phyloP scores from a whole-genome alignment of 2,113 vertebrate species.

The Menura novaehollandiae region DNA sequence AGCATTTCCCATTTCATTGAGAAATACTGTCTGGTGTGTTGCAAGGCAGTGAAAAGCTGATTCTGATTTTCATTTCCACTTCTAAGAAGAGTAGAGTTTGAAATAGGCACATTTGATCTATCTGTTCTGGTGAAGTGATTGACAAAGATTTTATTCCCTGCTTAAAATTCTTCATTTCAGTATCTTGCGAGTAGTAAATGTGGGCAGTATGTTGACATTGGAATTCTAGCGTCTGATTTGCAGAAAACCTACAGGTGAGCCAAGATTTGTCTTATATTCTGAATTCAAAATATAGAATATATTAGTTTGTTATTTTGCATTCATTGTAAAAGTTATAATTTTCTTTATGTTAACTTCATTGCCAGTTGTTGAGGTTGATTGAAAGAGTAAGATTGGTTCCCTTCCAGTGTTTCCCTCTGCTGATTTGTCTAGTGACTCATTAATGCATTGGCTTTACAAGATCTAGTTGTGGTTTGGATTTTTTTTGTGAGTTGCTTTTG shows the following conservation, averaged over 20 bases:
- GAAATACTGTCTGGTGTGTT: background rate
- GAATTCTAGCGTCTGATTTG: constrained; percentile 80
- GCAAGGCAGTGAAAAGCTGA: background rate
- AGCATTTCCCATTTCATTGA: background rate
- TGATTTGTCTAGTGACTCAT: background rate
- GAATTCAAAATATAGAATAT: background rate
- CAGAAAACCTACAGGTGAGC: constrained; percentile 86
- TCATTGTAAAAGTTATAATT: background rate
- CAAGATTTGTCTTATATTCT: background rate
- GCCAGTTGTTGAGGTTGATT: background rate
- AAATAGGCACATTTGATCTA: background rate
- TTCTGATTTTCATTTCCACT: background rate
- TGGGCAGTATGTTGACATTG: constrained; percentile 84
- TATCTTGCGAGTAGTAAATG: constrained; percentile 79
- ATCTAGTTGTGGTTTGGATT: background rate
- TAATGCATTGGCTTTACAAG: background rate
- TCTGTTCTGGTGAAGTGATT: background rate
- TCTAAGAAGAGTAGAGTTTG: background rate
- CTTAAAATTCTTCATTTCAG: constrained; percentile 70
- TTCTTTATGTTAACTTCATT: background rate
- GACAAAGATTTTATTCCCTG: background rate
- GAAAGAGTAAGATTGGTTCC: background rate
- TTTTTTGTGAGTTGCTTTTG: background rate
- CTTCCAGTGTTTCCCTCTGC: background rate
- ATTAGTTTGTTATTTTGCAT: background rate